A percentile compares a stretch with the other conserved stretches of the same genome.
Evolutionary conservation across 1,140 invertebrate species (phyloP).

Genomic region (Tetragnatha versicolor): DNA sequence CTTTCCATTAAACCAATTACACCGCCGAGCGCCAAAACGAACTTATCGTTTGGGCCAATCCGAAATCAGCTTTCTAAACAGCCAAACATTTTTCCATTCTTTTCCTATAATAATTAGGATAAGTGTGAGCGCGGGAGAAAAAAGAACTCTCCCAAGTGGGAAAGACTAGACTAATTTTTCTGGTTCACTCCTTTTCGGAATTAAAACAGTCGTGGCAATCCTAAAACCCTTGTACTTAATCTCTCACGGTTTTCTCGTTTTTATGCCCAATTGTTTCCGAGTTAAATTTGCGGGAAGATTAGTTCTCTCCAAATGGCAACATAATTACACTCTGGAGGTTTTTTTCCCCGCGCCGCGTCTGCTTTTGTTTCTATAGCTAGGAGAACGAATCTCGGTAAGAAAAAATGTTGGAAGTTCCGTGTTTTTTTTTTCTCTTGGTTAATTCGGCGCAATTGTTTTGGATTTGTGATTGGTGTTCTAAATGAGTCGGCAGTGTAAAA

Average conservation of each 20-base stretch:
- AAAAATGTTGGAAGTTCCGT: neutral
- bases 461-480: conserved; percentile 6
- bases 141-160: conserved; percentile 27
- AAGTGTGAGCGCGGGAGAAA: conserved; percentile 17
- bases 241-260: conserved; percentile 32
- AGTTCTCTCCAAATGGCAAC: conserved; percentile 42
- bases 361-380: neutral
- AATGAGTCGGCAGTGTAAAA: neutral
- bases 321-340: conserved; percentile 48
- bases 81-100: conserved; percentile 46
- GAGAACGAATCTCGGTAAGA: neutral
- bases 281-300: conserved; percentile 51
- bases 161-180: conserved; percentile 46
- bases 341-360: neutral
- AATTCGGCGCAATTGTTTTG: conserved; percentile 9
- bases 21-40: conserved; percentile 42
- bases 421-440: neutral
- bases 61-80: conserved; percentile 53
- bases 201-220: conserved; percentile 50
- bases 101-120: conserved; percentile 50
- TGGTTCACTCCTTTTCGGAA: conserved; percentile 22
- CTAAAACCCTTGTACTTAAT: conserved; percentile 44
- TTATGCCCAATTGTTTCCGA: conserved; percentile 46
- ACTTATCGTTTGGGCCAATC: conserved; percentile 51
- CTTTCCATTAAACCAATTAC: conserved; percentile 52